These are phyloP conservation scores for Catostylus mosaicus DNA, from an alignment of 30 jellyfish, hydroid and myxozoan species.

Conservation along the genomic window DNA sequence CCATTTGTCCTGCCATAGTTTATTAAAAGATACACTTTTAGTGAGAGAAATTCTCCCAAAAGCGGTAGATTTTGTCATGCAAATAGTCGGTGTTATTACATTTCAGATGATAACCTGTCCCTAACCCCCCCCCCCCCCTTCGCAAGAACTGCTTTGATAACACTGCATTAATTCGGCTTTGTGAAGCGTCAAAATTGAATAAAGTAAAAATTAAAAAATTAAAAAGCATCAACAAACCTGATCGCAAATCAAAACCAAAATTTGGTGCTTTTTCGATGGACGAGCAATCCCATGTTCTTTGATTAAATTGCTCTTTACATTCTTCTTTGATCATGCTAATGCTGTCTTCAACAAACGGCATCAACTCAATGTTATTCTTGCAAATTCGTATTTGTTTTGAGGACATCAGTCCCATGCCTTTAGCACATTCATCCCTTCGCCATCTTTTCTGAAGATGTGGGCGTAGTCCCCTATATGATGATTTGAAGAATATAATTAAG, in stretches of 20 bases:
- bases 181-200: too few relatives aligned
- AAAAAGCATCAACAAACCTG: slow-evolving; percentile 45
- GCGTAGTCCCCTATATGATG: slow-evolving; percentile 12
- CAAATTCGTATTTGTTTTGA: slow-evolving; percentile 76
- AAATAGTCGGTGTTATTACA: too few relatives aligned
- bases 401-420: slow-evolving; percentile 54
- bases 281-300: slow-evolving; percentile 87
- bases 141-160: too few relatives aligned
- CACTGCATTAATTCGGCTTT: too few relatives aligned
- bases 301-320: slow-evolving; percentile 74
- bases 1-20: too few relatives aligned
- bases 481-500: too few relatives aligned
- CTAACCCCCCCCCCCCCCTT: too few relatives aligned
- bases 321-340: slow-evolving; percentile 70
- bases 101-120: too few relatives aligned
- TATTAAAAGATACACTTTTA: too few relatives aligned
- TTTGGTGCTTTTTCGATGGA: slow-evolving; percentile 82
- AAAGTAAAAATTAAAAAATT: too few relatives aligned
- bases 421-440: slow-evolving; percentile 68
- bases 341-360: slow-evolving; percentile 68
- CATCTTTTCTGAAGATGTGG: slow-evolving; percentile 36
- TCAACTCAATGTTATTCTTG: slow-evolving; percentile 63
- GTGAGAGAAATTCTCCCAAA: too few relatives aligned
- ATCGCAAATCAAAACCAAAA: slow-evolving; percentile 70
- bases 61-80: too few relatives aligned